Percentiles rank a stretch among this genome's conserved stretches.
These are phyloP conservation scores for Acleris cristana DNA, from an alignment of 2,888 invertebrate genomes.

Conservation along the genomic window DNA sequence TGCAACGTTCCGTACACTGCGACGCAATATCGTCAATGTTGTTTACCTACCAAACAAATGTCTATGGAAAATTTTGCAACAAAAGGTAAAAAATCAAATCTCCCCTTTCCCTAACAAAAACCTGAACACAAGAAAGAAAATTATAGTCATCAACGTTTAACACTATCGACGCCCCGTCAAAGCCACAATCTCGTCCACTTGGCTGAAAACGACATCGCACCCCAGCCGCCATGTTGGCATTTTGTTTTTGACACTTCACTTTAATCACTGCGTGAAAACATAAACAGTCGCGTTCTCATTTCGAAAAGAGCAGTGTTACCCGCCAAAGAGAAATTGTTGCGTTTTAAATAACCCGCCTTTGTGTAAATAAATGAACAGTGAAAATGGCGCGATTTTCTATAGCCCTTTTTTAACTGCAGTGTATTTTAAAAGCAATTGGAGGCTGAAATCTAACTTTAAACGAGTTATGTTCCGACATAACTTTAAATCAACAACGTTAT, in stretches of 20 bases:
- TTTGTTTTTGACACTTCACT: conserved; percentile 83
- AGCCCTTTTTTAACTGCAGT: neutral
- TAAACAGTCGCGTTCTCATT: conserved; percentile 76
- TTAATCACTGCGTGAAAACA: conserved; percentile 80
- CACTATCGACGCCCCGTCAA: conserved; percentile 68
- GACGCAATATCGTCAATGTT: too few species aligned
- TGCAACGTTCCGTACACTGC: too few species aligned
- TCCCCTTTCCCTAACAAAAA: conserved; percentile 42
- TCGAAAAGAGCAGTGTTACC: conserved; percentile 72
- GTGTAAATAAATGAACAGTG: conserved; percentile 44
- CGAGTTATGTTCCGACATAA: neutral
- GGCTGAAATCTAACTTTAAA: neutral
- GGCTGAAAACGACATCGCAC: conserved; percentile 53
- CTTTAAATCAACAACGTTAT: neutral
- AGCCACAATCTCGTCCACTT: conserved; percentile 60
- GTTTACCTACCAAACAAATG: too few species aligned
- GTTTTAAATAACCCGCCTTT: conserved; percentile 57
- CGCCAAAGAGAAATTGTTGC: conserved; percentile 54
- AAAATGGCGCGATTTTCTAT: conserved; percentile 40
- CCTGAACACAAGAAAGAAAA: conserved; percentile 59
- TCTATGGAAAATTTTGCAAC: too few species aligned
- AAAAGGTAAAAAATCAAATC: conserved; percentile 30
- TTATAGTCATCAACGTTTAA: conserved; percentile 63
- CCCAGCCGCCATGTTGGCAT: conserved; percentile 60
- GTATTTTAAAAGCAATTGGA: neutral